Evolutionary conservation across 2,113 vertebrate species (phyloP), one percentile per base, ranked within the genome.

Genomic region (Cervus canadensis): DNA sequence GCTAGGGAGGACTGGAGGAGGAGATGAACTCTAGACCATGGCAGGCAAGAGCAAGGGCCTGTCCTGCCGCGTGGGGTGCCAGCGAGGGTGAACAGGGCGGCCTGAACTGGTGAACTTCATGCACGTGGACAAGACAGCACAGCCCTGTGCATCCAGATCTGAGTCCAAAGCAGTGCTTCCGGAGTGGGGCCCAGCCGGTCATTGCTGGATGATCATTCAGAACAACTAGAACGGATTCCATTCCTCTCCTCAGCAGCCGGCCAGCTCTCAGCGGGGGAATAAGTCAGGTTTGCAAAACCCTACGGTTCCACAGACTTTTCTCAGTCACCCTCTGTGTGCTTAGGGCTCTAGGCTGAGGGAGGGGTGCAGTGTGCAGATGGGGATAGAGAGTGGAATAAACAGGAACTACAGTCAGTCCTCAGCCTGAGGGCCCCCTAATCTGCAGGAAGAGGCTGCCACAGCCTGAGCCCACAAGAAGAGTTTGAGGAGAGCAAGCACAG

Each of bases 11-110:
- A 85, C 56, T 45, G 26, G 45, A 28, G 19, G 76, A 86, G 26
- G 26, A 45, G 45, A 17, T 10, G 3, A 33, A 54, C 6, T 40
- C 52, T 36, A 33, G 3, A 7, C 13, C 11, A 1, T 0, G 4
- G 45, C 60, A 26, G 28, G 62, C 28, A 40, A 64, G 33, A 28
- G 10, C 36, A 19, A 17, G 54, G 36, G 5, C 3, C 23, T 56
- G 40, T 2, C 6, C 33, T 16, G 36, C 40, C 43, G 2, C 4
- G 1, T 3, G 59, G 17, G 23, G 21, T 74, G 54, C 81, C 0
- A 0, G 16, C 14, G 7, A 23, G 48, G 30, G 62, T 6, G 30
- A 33, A 33, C 30, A 52, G 78, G 10, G 1, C 15, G 6, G 15
- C 52, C 14, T 28, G 54, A 57, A 67, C 15, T 3, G 4, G 64